A percentile compares a stretch with the other conserved stretches of the same genome.
Conservation (phyloP, 2,888 invertebrate species). For the Nomada ferruginata region DNA sequence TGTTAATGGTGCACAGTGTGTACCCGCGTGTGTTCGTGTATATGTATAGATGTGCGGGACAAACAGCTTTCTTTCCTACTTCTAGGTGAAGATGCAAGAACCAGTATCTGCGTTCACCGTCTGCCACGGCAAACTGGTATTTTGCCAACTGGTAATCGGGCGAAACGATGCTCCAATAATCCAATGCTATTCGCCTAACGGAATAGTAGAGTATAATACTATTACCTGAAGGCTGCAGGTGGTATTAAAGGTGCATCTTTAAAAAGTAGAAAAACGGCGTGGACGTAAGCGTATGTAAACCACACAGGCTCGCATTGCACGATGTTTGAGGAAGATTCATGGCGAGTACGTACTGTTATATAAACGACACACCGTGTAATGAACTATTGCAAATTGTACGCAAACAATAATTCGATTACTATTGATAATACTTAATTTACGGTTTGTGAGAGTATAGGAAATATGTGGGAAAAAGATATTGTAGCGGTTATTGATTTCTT, state of each 20-base stretch:
- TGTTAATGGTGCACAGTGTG: not conserved
- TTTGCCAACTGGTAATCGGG: constrained; percentile 53
- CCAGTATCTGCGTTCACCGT: constrained; percentile 36
- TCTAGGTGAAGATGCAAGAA: constrained; percentile 49
- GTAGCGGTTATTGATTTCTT: too few species aligned
- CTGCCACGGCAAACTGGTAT: constrained; percentile 54
- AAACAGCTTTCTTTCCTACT: constrained; percentile 52
- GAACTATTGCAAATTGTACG: not conserved
- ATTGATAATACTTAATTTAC: too few species aligned
- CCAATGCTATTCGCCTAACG: constrained; percentile 63
- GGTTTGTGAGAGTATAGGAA: too few species aligned
- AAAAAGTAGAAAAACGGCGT: constrained; percentile 17
- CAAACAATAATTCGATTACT: too few species aligned
- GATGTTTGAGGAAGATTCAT: not conserved
- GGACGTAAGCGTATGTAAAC: not conserved
- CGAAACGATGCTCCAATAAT: constrained; percentile 67
- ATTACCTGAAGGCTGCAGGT: constrained; percentile 8
- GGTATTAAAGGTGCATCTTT: constrained; percentile 30
- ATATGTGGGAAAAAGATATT: too few species aligned
- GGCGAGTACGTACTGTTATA: not conserved
- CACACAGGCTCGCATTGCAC: not conserved
- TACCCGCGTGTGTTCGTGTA: too few species aligned
- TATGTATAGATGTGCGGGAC: not conserved
- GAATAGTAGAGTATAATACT: constrained; percentile 46
- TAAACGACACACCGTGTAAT: not conserved